Evolutionary conservation across 2,888 invertebrate genomes (phyloP), one percentile per base, ranked within the genome.

Genomic region (Axea sp.): DNA sequence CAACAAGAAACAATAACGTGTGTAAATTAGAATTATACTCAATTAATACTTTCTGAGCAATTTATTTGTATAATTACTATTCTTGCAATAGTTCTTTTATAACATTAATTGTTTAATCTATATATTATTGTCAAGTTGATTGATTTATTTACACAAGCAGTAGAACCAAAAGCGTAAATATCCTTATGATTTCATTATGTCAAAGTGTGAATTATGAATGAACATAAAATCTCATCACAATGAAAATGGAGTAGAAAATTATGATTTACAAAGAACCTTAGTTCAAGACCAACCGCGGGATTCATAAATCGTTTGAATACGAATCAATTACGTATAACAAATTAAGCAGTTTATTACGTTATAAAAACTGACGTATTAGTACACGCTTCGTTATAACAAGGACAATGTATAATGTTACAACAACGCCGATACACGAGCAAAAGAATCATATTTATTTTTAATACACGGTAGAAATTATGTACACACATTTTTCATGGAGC

Each of bases 391-490:
- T 51, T 51, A 33, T 35, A 14, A 7, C 49, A 51, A 51, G 49
- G 49, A 33, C 49, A 30, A 35, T 35, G 24, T 24, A 31, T 49
- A 49, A 31, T 31, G 12, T 49, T 31, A 45, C 47, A 49, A 24
- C 47, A 17, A 49, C n/a, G n/a, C n/a, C n/a, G n/a, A n/a, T n/a
- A n/a, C n/a, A n/a, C n/a, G n/a, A n/a, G n/a, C n/a, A n/a, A n/a
- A n/a, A n/a, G n/a, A n/a, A n/a, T n/a, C n/a, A 51, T 35, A 24
- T 33, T 33, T 51, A 51, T 51, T 51, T 51, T 24, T 35, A 51
- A 51, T 51, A 22, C n/a, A n/a, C n/a, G n/a, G n/a, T n/a, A n/a
- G n/a, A n/a, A n/a, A n/a, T n/a, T n/a, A n/a, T n/a, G n/a, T n/a
- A n/a, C n/a, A n/a, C n/a, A n/a, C n/a, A n/a, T n/a, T n/a, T n/a